These are phyloP conservation scores for Eumerus sabulonum DNA, from an alignment of 2,888 invertebrate genomes.

Conservation along the genomic window DNA sequence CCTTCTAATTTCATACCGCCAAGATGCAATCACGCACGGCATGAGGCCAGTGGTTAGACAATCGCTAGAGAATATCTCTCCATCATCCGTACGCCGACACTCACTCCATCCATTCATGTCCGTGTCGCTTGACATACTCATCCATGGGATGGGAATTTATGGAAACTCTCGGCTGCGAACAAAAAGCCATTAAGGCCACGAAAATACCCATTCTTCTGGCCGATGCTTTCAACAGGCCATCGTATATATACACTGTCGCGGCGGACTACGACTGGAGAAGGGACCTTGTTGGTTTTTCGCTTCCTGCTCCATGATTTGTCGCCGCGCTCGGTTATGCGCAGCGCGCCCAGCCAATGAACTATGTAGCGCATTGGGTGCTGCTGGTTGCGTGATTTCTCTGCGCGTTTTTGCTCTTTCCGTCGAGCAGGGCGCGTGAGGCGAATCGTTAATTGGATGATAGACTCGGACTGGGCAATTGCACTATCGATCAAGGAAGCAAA, in stretches of 20 bases:
- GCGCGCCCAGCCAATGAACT: background rate
- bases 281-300: conserved; percentile 49
- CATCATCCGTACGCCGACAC: too few relatives aligned
- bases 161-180: conserved; percentile 26
- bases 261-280: background rate
- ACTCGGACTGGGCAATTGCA: conserved; percentile 41
- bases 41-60: conserved; percentile 26
- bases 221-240: background rate
- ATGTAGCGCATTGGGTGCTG: too few relatives aligned
- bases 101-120: too few relatives aligned
- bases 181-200: conserved; percentile 45
- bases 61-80: conserved; percentile 3
- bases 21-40: conserved; percentile 51
- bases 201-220: conserved; percentile 32
- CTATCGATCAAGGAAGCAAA: conserved; percentile 59
- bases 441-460: conserved; percentile 64
- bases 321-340: conserved; percentile 28
- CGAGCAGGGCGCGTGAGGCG: conserved; percentile 44
- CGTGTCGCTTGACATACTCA: conserved; percentile 35
- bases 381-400: conserved; percentile 46
- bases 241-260: background rate
- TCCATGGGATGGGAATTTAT: conserved; percentile 55
- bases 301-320: conserved; percentile 54
- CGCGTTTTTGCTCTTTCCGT: conserved; percentile 9
- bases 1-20: conserved; percentile 37